Percentiles rank a stretch among this genome's conserved stretches.
These are phyloP conservation scores for Gallinago solitaria DNA, from an alignment of 2,797 vertebrate species.

Conservation along the genomic window DNA sequence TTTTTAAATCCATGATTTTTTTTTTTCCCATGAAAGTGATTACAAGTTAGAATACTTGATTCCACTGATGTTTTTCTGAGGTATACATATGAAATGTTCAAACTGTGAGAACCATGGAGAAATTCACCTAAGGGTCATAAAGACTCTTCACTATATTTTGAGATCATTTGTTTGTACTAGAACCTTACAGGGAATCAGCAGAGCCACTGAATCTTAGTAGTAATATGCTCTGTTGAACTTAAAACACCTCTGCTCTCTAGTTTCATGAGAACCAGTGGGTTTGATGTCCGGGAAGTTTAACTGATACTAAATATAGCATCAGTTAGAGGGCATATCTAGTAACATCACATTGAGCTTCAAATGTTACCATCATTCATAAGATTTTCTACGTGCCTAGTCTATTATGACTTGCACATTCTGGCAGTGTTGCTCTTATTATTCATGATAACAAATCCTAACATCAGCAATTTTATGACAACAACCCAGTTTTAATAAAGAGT, in stretches of 20 bases:
- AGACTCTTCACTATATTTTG: background rate
- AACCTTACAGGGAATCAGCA: background rate
- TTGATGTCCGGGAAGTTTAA: conserved; percentile 54
- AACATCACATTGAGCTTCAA: conserved; percentile 55
- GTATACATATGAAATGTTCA: background rate
- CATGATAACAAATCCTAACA: conserved; percentile 41
- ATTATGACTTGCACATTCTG: conserved; percentile 54
- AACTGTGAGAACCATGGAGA: background rate
- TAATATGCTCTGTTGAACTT: conserved; percentile 56
- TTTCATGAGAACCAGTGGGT: conserved; percentile 38
- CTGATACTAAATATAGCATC: conserved; percentile 64
- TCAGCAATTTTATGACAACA: conserved; percentile 42
- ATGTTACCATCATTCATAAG: conserved; percentile 47
- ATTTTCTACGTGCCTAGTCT: conserved; percentile 45
- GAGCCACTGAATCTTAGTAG: background rate
- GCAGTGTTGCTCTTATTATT: conserved; percentile 45
- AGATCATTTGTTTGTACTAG: background rate
- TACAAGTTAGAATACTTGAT: background rate
- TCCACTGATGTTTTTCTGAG: background rate
- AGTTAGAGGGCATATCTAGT: conserved; percentile 55
- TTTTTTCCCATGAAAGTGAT: background rate
- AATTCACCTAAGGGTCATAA: background rate
- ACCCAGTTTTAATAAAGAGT: conserved; percentile 46
- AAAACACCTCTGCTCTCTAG: conserved; percentile 63
- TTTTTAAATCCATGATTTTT: background rate